Evolutionary conservation across 2,113 vertebrate genomes (phyloP).

Genomic region (Pipa parva): DNA sequence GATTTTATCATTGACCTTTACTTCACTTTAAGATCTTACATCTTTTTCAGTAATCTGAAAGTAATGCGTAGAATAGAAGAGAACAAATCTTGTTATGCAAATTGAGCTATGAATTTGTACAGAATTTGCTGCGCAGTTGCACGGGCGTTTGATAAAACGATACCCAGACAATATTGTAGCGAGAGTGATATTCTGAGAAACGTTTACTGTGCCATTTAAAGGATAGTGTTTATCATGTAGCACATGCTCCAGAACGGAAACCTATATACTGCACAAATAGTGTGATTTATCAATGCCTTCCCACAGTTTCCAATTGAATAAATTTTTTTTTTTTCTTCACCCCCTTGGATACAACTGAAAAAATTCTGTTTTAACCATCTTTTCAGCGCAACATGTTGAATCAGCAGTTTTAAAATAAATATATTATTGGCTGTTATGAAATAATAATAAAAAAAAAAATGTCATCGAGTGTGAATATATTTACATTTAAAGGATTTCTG

Average conservation of each 20-base stretch:
- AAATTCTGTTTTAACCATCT: conserved; percentile 30
- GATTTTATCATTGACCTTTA: conserved; percentile 23
- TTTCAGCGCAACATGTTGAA: conserved; percentile 29
- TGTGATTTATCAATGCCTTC: conserved; percentile 37
- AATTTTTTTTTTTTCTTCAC: conserved; percentile 8
- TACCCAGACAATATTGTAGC: conserved; percentile 22
- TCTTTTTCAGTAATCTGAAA: conserved; percentile 23
- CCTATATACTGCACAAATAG: conserved; percentile 35
- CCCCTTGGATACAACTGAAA: conserved; percentile 1
- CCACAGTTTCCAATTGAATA: conserved; percentile 23
- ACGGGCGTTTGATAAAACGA: background rate
- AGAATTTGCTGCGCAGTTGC: conserved; percentile 15
- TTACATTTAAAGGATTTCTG: conserved; percentile 28
- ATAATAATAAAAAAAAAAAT: background rate
- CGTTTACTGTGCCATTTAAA: conserved; percentile 19
- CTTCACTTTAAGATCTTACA: conserved; percentile 9
- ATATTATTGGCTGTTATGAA: conserved; percentile 21
- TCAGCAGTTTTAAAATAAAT: conserved; percentile 33
- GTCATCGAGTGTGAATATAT: conserved; percentile 28
- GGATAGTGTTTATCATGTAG: conserved; percentile 35
- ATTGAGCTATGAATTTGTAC: conserved; percentile 1
- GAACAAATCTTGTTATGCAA: conserved; percentile 35
- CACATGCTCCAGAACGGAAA: conserved; percentile 31
- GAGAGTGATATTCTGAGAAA: conserved; percentile 15
- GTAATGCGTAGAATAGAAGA: conserved; percentile 26